phyloP scores from a whole-genome alignment of 2,888 invertebrate species.

The Hydropsyche betteni region DNA sequence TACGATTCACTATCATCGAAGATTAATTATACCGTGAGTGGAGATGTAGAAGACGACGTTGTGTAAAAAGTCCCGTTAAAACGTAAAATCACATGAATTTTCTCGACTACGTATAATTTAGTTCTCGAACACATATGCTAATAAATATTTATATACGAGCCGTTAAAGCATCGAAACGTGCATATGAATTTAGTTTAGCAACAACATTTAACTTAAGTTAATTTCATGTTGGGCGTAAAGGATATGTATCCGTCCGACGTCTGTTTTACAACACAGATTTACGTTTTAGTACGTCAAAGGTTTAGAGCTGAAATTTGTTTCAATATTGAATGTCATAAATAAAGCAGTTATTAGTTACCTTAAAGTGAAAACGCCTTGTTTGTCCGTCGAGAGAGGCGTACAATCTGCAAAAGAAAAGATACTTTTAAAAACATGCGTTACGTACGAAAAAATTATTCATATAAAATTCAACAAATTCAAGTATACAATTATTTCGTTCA shows the following conservation, averaged over 20 bases:
- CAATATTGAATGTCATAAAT: not conserved
- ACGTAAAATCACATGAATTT: not conserved
- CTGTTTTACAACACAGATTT: no score
- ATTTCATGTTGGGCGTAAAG: not conserved
- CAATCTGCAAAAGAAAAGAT: constrained; percentile 11
- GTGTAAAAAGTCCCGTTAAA: constrained; percentile 25
- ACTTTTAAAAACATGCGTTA: no score
- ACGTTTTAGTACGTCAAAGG: no score
- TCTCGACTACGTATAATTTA: not conserved
- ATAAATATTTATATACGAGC: not conserved
- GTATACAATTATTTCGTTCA: constrained; percentile 21
- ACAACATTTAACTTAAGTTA: not conserved
- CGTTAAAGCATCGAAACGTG: not conserved
- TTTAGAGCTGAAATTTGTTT: no score
- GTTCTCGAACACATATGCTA: not conserved
- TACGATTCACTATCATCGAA: no score
- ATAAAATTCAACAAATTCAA: no score
- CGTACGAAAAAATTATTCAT: no score
- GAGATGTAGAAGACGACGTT: not conserved
- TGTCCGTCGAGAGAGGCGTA: not conserved
- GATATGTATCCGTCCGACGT: no score
- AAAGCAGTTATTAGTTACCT: constrained; percentile 5
- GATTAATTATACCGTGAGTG: no score
- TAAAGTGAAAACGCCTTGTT: not conserved
- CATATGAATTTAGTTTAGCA: not conserved